A percentile compares a stretch with the other conserved stretches of the same genome.
Conservation (phyloP, 1,140 invertebrate genomes). For the Brachystomella parvula region DNA sequence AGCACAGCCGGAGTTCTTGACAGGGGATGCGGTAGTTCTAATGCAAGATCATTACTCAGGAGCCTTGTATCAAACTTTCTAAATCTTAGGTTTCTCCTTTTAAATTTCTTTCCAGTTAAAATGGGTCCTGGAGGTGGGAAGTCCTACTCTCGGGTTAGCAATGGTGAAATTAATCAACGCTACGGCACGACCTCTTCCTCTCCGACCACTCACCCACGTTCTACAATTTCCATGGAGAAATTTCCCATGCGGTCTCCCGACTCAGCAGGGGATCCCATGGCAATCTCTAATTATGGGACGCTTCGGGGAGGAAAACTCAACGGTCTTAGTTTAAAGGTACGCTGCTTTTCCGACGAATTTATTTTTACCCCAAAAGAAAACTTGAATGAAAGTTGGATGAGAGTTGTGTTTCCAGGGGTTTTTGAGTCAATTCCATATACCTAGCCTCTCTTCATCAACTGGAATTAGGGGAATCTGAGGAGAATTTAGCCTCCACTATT, state of each 20-base stretch:
- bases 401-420: background rate
- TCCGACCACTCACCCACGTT: background rate
- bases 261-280: conserved; percentile 19
- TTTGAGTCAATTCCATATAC: background rate
- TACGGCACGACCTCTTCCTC: conserved; percentile 12
- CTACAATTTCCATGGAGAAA: conserved; percentile 26
- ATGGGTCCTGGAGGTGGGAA: conserved; percentile 25
- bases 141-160: conserved; percentile 36
- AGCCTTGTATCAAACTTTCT: background rate
- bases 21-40: background rate
- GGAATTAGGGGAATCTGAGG: too few species aligned
- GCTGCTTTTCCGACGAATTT: background rate
- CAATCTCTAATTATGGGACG: conserved; percentile 37
- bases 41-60: background rate
- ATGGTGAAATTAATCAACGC: conserved; percentile 38
- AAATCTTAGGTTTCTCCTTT: background rate
- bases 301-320: conserved; percentile 35
- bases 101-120: conserved; percentile 29
- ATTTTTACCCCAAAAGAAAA: background rate
- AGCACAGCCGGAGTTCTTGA: too few species aligned
- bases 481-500: background rate
- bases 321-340: conserved; percentile 36
- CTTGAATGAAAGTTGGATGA: background rate
- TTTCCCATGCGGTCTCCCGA: conserved; percentile 30
- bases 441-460: background rate